These are phyloP conservation scores for Oncorhynchus mykiss DNA, from an alignment of 2,113 vertebrate genomes.

Conservation along the genomic window DNA sequence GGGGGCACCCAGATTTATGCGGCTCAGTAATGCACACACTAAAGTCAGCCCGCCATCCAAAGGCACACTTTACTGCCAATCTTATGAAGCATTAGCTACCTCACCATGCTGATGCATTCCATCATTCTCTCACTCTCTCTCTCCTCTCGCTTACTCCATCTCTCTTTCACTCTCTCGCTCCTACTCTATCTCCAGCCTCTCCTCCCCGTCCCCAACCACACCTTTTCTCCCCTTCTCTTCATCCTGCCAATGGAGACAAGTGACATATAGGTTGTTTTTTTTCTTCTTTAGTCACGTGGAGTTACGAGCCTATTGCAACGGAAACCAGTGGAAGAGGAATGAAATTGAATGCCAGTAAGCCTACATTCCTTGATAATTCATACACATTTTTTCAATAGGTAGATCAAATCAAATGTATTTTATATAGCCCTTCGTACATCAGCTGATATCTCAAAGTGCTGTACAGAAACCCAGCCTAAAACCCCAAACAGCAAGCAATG, in stretches of 20 bases:
- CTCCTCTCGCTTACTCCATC: neutral
- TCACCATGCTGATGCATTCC: slow-evolving; percentile 54
- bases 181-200: slow-evolving; percentile 23
- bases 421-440: too few relatives aligned
- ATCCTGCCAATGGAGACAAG: neutral
- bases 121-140: slow-evolving; percentile 54
- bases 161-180: slow-evolving; percentile 25
- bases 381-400: too few relatives aligned
- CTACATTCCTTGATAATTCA: too few relatives aligned
- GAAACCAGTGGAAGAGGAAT: neutral
- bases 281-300: neutral
- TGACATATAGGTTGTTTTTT: neutral
- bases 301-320: neutral
- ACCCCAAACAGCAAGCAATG: too few relatives aligned
- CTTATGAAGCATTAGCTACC: slow-evolving; percentile 68
- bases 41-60: slow-evolving; percentile 64
- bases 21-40: slow-evolving; percentile 70
- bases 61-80: slow-evolving; percentile 62
- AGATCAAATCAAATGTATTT: too few relatives aligned
- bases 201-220: slow-evolving; percentile 8
- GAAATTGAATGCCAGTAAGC: neutral
- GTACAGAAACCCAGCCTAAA: too few relatives aligned
- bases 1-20: slow-evolving; percentile 71
- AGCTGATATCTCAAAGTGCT: too few relatives aligned
- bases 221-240: neutral